phyloP scores from a whole-genome alignment of 2,888 invertebrate species.

The Rhagium mordax region DNA sequence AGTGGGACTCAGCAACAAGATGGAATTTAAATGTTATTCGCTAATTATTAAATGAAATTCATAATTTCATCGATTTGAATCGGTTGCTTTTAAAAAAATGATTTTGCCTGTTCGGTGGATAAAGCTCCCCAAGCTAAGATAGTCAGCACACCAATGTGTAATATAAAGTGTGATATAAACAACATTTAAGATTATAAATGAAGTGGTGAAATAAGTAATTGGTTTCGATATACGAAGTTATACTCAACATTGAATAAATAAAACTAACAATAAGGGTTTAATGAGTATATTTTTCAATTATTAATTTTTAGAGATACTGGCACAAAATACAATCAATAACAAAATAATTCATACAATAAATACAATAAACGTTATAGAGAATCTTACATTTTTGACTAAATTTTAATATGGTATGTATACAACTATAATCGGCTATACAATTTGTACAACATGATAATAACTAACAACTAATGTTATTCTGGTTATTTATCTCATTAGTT shows the following conservation, averaged over 20 bases:
- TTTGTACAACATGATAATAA: conserved; percentile 43
- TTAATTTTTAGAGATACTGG: conserved; percentile 41
- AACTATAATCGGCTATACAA: conserved; percentile 32
- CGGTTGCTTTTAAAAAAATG: no score
- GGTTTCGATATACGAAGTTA: no score
- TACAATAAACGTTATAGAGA: conserved; percentile 37
- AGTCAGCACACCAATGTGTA: no score
- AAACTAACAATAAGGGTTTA: conserved; percentile 4
- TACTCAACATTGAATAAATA: neutral
- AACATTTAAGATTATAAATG: no score
- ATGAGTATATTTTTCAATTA: conserved; percentile 28
- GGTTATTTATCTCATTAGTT: conserved; percentile 2
- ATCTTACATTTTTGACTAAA: conserved; percentile 27
- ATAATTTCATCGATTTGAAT: no score
- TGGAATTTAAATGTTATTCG: no score
- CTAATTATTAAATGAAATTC: no score
- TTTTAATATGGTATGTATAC: conserved; percentile 32
- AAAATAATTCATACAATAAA: conserved; percentile 38
- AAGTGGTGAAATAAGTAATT: no score
- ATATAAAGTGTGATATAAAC: no score
- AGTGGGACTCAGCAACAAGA: no score
- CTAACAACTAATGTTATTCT: conserved; percentile 9
- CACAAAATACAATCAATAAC: conserved; percentile 41
- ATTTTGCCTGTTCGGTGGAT: no score
- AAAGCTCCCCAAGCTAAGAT: no score